Evolutionary conservation across 2,888 invertebrate genomes (phyloP), one percentile per base, ranked within the genome.

Genomic region (Miltochrista miniata): DNA sequence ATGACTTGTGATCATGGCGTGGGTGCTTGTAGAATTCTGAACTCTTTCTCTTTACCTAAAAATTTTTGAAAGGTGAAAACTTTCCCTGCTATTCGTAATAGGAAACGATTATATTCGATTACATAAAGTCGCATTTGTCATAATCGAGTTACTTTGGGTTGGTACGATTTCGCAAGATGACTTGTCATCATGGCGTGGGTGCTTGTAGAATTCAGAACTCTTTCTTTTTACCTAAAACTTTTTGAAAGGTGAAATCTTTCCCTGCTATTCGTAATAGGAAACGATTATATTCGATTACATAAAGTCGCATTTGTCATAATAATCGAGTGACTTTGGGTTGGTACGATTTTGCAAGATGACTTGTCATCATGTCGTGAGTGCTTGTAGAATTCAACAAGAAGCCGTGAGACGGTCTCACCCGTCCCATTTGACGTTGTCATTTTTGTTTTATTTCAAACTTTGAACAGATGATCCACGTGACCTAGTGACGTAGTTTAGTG

Each of bases 281-380:
- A 34, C 33, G 34, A 39, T 44, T 44, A 44, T 35, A 39, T 49
- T 49, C 14, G 31, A 44, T 12, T 0, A 3, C 48, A 14, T 1
- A 33, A 62, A 49, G 51, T 51, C 45, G 34, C 55, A 63, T 63
- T 59, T 43, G 42, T 59, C 30, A 47, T 49, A 40, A 51, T 50
- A 50, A 53, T 56, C 46, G 45, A 15, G 14, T 13, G 12, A 31
- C 18, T 31, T 45, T 31, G 13, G 10, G 5, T 12, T 8, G 30
- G 9, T 10, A 11, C 10, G 36, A 29, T 45, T 45, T 11, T 37
- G 9, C 9, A 8, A 15, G 24, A 12, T 9, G 7, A 12, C 18
- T 12, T 18, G 34, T 12, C 11, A 11, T n/a, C 31, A n/a, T 31
- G 31, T 8, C 31, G n/a, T 33, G 5, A 10, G 29, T 14, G 13